These are phyloP conservation scores for Drosophila imparisetae DNA, from an alignment of 2,888 invertebrate species.

Conservation along the genomic window DNA sequence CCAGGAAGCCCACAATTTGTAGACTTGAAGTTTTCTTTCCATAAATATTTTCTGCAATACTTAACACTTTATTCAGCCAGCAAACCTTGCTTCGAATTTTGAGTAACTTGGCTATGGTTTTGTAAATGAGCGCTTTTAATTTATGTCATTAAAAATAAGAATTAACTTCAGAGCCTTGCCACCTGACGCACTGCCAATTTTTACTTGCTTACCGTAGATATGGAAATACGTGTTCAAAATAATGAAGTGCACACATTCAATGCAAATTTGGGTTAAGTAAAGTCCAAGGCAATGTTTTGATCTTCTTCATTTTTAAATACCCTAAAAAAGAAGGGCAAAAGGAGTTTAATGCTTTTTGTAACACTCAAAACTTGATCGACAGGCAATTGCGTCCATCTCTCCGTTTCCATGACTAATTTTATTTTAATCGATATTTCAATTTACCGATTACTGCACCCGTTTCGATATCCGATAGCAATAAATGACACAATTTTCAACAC, in stretches of 20 bases:
- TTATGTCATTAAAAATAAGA: background rate
- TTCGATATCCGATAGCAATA: background rate
- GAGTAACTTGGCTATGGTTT: background rate
- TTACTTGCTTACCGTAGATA: slow-evolving; percentile 9
- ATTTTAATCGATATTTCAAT: background rate
- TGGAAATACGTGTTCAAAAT: slow-evolving; percentile 8
- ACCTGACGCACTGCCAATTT: slow-evolving; percentile 11
- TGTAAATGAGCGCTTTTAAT: background rate
- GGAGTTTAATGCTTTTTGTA: background rate
- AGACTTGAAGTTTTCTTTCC: background rate
- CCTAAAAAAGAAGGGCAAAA: background rate
- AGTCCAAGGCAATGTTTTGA: slow-evolving; percentile 34
- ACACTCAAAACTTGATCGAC: background rate
- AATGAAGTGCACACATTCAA: slow-evolving; percentile 6
- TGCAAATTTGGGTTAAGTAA: slow-evolving; percentile 21
- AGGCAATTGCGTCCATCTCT: background rate
- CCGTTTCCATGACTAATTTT: background rate
- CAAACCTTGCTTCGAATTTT: background rate
- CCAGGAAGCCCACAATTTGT: background rate
- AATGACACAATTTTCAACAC: background rate
- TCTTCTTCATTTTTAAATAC: background rate
- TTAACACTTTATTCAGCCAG: background rate
- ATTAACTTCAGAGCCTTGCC: background rate
- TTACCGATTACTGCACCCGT: background rate
- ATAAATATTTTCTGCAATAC: background rate